phyloP scores from a whole-genome alignment of 2,797 vertebrate species.

The Pelodytes ibericus region DNA sequence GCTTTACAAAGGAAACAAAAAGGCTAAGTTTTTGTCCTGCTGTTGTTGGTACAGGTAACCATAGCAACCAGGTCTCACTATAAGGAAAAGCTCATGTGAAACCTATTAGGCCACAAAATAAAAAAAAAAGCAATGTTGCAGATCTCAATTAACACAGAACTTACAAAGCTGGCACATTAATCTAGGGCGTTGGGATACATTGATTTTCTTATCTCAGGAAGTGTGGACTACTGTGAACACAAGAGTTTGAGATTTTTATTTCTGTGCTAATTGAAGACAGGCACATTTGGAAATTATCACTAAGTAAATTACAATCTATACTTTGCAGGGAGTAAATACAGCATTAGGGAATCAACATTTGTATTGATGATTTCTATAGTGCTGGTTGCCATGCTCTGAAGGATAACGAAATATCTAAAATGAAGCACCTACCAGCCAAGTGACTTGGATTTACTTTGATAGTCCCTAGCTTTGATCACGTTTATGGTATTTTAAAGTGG shows the following conservation, averaged over 20 bases:
- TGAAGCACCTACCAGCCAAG: neutral
- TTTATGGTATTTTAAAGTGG: neutral
- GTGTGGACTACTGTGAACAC: slow-evolving; percentile 1
- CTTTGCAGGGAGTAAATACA: slow-evolving; percentile 2
- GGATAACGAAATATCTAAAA: neutral
- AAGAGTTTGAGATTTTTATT: slow-evolving; percentile 12
- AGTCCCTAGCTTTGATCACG: neutral
- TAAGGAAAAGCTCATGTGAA: slow-evolving; percentile 26
- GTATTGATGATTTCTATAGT: neutral
- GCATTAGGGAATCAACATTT: slow-evolving; percentile 3
- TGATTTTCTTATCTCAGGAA: slow-evolving; percentile 30
- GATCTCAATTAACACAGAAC: slow-evolving; percentile 37
- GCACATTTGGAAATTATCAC: slow-evolving; percentile 2
- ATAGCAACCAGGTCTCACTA: slow-evolving; percentile 22
- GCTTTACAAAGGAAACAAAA: neutral
- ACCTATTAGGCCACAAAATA: slow-evolving; percentile 25
- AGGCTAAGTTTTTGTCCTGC: neutral
- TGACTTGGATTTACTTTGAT: neutral
- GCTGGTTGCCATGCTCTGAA: neutral
- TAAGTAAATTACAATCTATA: slow-evolving; percentile 17
- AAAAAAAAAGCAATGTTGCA: slow-evolving; percentile 33
- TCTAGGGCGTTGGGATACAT: slow-evolving; percentile 12
- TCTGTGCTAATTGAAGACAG: slow-evolving; percentile 1
- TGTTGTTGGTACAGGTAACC: neutral
- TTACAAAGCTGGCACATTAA: slow-evolving; percentile 12